Percentiles rank a stretch among this genome's conserved stretches.
Evolutionary conservation across 1,140 invertebrate genomes (phyloP).

Genomic region (Drosophila punjabiensis): DNA sequence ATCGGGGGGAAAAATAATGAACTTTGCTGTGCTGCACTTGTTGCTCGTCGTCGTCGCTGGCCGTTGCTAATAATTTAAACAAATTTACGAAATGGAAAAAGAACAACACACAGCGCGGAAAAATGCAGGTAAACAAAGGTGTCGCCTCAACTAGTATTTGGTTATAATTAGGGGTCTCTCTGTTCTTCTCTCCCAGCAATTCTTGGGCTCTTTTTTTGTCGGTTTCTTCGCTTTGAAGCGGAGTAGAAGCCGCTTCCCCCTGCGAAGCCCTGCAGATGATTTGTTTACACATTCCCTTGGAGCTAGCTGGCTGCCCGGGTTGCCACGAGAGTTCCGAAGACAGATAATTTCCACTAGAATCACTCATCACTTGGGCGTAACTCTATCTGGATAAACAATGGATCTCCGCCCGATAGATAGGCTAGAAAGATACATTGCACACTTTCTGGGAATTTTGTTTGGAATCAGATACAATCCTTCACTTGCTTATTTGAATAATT

Average conservation of each 20-base stretch:
- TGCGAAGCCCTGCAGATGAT: conserved; percentile 28
- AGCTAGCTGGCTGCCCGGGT: conserved; percentile 13
- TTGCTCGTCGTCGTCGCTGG: conserved; percentile 40
- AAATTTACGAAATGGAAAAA: conserved; percentile 63
- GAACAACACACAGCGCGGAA: conserved; percentile 8
- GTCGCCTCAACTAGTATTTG: conserved; percentile 64
- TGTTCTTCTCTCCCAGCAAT: conserved; percentile 1
- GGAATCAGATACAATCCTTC: conserved; percentile 42
- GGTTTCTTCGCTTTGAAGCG: conserved; percentile 40
- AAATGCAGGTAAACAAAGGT: conserved; percentile 65
- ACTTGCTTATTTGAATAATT: conserved; percentile 51
- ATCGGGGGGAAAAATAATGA: conserved; percentile 60
- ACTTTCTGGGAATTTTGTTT: conserved; percentile 34
- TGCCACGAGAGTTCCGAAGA: conserved; percentile 24
- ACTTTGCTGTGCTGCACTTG: conserved; percentile 60
- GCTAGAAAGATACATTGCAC: conserved; percentile 11
- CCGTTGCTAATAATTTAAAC: conserved; percentile 76
- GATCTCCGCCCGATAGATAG: conserved; percentile 20
- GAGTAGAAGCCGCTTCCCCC: conserved; percentile 25
- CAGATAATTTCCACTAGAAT: conserved; percentile 26
- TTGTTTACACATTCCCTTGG: conserved; percentile 45
- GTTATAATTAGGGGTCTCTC: conserved; percentile 73
- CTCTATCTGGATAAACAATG: conserved; percentile 37
- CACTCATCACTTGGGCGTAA: conserved; percentile 36
- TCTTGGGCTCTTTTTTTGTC: conserved; percentile 27